Percentiles rank a stretch among this genome's conserved stretches.
phyloP scores from a whole-genome alignment of 2,797 vertebrate genomes.

The Bucorvus abyssinicus region DNA sequence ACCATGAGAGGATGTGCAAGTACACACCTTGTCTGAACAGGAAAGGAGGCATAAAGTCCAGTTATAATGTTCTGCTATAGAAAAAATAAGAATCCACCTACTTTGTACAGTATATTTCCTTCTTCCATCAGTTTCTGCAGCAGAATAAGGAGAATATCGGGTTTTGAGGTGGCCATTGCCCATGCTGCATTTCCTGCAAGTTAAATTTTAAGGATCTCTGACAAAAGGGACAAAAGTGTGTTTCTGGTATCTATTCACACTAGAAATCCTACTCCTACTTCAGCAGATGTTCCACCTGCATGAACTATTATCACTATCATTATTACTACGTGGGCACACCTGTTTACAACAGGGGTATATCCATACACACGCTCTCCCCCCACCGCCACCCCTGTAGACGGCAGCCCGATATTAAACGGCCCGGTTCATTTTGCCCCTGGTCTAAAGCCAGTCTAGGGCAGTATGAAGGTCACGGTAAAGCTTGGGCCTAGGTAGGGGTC shows the following conservation, averaged over 20 bases:
- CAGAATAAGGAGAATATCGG: constrained; percentile 97
- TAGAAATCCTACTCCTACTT: neutral
- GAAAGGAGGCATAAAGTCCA: neutral
- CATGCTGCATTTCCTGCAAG: constrained; percentile 94
- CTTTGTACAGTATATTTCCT: constrained; percentile 96
- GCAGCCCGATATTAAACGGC: neutral
- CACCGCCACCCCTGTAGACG: neutral
- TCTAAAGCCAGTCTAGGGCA: neutral
- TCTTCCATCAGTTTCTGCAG: constrained; percentile 99
- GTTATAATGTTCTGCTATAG: neutral
- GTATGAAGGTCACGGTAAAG: neutral
- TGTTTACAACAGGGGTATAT: neutral
- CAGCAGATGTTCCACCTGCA: neutral
- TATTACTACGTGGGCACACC: neutral
- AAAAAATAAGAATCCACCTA: constrained; percentile 68
- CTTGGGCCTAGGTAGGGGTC: neutral
- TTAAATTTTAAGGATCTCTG: constrained; percentile 54
- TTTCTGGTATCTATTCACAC: neutral
- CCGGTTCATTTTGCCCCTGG: neutral
- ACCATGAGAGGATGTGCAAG: neutral
- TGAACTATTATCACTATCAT: neutral
- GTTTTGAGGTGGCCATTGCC: constrained; percentile 99
- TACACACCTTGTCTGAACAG: neutral
- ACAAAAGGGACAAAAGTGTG: neutral
- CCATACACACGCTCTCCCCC: too few species aligned